Evolutionary conservation across 2,113 vertebrate genomes (phyloP).

Genomic region (Ellobius talpinus): DNA sequence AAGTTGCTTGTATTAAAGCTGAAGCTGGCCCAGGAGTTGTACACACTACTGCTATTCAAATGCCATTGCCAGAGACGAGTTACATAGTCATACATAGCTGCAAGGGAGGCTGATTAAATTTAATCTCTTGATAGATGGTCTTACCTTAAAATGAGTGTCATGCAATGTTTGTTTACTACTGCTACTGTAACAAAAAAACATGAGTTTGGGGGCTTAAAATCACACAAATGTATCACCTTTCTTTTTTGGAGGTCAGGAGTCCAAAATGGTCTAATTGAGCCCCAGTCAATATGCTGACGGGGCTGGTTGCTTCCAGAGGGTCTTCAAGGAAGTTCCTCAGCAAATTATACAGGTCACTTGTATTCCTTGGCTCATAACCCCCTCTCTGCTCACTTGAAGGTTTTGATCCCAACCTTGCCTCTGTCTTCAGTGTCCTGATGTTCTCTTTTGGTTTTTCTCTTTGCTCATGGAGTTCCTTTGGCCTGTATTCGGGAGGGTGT

Average conservation of each 20-base stretch:
- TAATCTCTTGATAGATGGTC: background rate
- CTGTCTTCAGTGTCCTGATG: background rate
- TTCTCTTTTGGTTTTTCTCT: background rate
- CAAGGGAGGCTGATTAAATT: constrained; percentile 15
- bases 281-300: background rate
- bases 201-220: background rate
- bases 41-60: background rate
- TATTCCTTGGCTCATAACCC: background rate
- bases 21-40: background rate
- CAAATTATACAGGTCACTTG: background rate
- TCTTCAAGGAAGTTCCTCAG: background rate
- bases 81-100: background rate
- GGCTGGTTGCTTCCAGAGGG: background rate
- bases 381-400: background rate
- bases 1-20: background rate
- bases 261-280: background rate
- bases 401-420: background rate
- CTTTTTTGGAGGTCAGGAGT: background rate
- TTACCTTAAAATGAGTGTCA: background rate
- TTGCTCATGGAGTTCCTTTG: background rate
- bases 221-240: background rate
- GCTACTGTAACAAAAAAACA: background rate
- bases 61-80: constrained; percentile 2
- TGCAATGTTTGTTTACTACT: background rate
- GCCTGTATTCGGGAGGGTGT: background rate